phyloP scores from a whole-genome alignment of 2,797 vertebrate genomes.

The Gallinago solitaria region DNA sequence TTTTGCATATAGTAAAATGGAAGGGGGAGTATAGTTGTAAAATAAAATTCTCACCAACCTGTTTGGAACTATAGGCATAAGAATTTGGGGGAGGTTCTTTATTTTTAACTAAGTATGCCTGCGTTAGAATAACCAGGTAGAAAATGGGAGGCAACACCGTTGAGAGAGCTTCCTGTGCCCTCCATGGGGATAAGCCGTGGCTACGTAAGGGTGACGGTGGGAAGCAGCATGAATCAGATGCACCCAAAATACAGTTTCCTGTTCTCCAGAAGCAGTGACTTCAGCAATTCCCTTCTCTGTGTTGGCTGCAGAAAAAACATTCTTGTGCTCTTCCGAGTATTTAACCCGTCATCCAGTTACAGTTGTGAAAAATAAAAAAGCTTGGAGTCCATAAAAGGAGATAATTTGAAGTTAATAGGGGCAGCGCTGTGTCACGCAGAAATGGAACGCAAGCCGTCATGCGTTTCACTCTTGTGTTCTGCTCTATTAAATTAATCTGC shows the following conservation, averaged over 20 bases:
- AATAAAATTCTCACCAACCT: neutral
- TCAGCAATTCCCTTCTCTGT: neutral
- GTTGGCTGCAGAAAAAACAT: constrained; percentile 31
- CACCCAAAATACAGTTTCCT: constrained; percentile 35
- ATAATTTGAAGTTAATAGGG: constrained; percentile 61
- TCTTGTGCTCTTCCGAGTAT: constrained; percentile 38
- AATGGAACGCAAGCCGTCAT: neutral
- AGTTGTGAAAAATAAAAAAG: constrained; percentile 51
- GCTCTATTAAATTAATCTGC: constrained; percentile 42
- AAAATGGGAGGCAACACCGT: neutral
- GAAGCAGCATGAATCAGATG: constrained; percentile 6
- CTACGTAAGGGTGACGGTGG: neutral
- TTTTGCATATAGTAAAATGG: neutral
- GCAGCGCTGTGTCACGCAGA: neutral
- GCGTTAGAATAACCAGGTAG: neutral
- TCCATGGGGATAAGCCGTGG: neutral
- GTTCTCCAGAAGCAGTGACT: neutral
- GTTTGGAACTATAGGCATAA: neutral
- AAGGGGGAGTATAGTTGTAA: neutral
- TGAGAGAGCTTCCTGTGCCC: neutral
- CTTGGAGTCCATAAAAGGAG: constrained; percentile 63
- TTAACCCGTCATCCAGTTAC: constrained; percentile 46
- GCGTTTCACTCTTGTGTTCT: constrained; percentile 20
- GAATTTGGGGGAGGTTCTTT: neutral
- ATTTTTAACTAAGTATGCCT: neutral